These are phyloP conservation scores for Fragum fragum DNA, from an alignment of 2,888 invertebrate species.

Conservation along the genomic window DNA sequence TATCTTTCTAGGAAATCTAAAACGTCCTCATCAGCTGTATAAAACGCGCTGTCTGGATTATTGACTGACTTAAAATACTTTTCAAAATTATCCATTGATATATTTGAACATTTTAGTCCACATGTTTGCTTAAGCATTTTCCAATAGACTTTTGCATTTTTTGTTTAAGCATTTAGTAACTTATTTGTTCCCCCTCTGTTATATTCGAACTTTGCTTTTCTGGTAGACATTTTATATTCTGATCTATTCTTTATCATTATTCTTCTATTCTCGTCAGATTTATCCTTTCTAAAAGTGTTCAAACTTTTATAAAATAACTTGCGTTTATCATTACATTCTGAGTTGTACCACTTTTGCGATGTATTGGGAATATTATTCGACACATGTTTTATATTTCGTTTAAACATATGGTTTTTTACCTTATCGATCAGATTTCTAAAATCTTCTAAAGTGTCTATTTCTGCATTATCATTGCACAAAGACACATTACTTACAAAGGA, in stretches of 20 bases:
- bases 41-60: constrained; percentile 28
- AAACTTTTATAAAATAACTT: constrained; percentile 10
- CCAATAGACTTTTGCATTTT: too few species aligned
- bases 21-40: constrained; percentile 32
- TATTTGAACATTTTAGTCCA: constrained; percentile 17
- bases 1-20: constrained; percentile 26
- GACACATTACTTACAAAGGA: not conserved
- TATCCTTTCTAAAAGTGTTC: constrained; percentile 18
- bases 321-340: constrained; percentile 15
- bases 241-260: constrained; percentile 17
- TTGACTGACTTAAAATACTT: constrained; percentile 23
- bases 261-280: constrained; percentile 32
- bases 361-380: too few species aligned
- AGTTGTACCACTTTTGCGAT: not conserved
- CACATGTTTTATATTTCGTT: not conserved
- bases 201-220: constrained; percentile 25
- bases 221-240: constrained; percentile 26
- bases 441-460: not conserved
- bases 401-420: not conserved
- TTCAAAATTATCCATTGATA: constrained; percentile 20
- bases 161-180: not conserved
- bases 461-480: not conserved
- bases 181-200: constrained; percentile 28
- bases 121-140: constrained; percentile 25
- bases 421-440: not conserved